phyloP scores from a whole-genome alignment of 2,797 vertebrate genomes.

The Alauda arvensis region DNA sequence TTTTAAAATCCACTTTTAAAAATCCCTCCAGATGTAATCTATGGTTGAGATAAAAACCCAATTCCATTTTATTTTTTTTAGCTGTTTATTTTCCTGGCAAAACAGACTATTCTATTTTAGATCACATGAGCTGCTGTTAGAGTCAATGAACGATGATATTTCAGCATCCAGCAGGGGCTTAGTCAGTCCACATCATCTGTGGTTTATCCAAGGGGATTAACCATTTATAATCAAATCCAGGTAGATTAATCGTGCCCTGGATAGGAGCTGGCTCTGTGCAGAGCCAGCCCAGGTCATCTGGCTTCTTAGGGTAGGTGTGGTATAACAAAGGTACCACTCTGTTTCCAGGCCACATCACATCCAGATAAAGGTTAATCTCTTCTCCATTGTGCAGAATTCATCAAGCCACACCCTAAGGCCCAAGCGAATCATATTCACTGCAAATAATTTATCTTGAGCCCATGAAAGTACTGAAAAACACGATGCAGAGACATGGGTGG shows the following conservation, averaged over 20 bases:
- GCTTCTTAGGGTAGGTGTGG: not conserved
- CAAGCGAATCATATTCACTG: not conserved
- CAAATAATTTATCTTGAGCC: not conserved
- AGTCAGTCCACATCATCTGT: constrained; percentile 1
- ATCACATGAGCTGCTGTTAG: not conserved
- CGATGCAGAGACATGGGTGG: not conserved
- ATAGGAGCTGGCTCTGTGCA: not conserved
- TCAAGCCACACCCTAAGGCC: not conserved
- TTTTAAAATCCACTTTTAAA: constrained; percentile 54
- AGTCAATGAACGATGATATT: constrained; percentile 23
- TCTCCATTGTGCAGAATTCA: not conserved
- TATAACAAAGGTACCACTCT: not conserved
- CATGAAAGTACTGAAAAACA: not conserved
- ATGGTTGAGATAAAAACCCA: constrained; percentile 23
- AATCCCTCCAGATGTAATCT: constrained; percentile 54
- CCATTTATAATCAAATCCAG: constrained; percentile 41
- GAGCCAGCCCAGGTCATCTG: not conserved
- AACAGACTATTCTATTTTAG: constrained; percentile 23
- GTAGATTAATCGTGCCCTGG: constrained; percentile 47
- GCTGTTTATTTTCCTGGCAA: constrained; percentile 27
- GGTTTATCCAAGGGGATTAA: constrained; percentile 45
- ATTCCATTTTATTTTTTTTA: constrained; percentile 25
- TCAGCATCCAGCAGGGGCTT: not conserved
- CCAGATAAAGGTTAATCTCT: not conserved
- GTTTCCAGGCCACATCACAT: not conserved